Evolutionary conservation across 2,888 invertebrate species (phyloP).

Genomic region (Odontomyia ornata): DNA sequence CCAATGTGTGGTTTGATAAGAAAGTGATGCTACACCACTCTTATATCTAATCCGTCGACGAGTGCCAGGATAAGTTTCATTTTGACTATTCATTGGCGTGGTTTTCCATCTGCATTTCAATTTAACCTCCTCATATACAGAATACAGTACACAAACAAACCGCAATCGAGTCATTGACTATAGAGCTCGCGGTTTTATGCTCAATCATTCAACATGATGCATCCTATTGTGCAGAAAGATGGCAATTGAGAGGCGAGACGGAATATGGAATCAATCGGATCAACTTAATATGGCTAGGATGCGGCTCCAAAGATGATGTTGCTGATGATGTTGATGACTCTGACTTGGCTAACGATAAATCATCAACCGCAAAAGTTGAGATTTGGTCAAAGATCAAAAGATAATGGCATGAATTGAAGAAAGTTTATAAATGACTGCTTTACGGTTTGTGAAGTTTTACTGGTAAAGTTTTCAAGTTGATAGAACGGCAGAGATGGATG

Average conservation of each 20-base stretch:
- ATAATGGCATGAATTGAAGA: background rate
- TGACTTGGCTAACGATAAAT: background rate
- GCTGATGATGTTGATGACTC: background rate
- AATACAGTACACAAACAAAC: background rate
- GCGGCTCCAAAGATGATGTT: too few species aligned
- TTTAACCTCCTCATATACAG: background rate
- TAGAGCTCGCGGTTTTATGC: background rate
- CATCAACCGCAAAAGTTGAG: slow-evolving; percentile 8
- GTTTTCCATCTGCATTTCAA: background rate
- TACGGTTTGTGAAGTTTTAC: too few species aligned
- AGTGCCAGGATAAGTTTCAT: background rate
- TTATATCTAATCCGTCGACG: background rate
- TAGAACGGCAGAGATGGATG: too few species aligned
- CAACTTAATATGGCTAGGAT: background rate
- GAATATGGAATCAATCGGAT: background rate
- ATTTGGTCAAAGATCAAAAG: background rate
- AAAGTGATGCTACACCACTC: background rate
- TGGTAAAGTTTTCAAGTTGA: too few species aligned
- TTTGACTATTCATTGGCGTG: background rate
- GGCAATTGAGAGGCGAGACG: background rate
- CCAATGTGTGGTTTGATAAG: background rate
- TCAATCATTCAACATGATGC: background rate
- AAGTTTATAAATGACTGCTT: too few species aligned
- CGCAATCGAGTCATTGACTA: slow-evolving; percentile 7
- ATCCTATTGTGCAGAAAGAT: background rate